phyloP scores from a whole-genome alignment of 2,888 invertebrate genomes.

The Tinea trinotella region DNA sequence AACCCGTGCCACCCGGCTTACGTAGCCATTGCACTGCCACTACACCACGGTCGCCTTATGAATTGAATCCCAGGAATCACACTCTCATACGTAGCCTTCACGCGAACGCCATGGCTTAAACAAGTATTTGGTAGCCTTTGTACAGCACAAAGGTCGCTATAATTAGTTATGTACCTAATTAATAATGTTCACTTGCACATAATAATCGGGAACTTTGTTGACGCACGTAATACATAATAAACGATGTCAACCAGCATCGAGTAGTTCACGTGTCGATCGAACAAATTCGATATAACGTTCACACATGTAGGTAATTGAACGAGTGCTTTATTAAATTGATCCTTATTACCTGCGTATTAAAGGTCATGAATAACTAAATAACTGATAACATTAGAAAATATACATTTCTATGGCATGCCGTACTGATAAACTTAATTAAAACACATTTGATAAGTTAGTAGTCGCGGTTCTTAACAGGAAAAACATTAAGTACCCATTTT shows the following conservation, averaged over 20 bases:
- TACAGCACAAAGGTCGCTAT: no score
- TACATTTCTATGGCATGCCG: neutral
- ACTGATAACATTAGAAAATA: neutral
- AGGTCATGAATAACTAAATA: neutral
- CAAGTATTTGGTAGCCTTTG: no score
- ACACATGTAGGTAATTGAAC: neutral
- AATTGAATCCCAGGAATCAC: no score
- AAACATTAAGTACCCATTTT: neutral
- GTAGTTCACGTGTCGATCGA: neutral
- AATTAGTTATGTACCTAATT: no score
- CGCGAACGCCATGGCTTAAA: no score
- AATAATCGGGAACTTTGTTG: neutral
- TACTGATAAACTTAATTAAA: slow-evolving; percentile 15
- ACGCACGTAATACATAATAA: neutral
- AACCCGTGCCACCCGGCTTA: no score
- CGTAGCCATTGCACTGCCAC: no score
- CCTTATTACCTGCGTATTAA: neutral
- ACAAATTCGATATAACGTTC: neutral
- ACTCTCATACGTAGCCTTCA: no score
- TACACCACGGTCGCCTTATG: no score
- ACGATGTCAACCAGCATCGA: neutral
- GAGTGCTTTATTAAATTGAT: neutral
- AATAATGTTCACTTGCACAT: no score
- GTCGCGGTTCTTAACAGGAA: slow-evolving; percentile 3
- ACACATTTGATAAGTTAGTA: slow-evolving; percentile 6